Base-by-base conservation (phyloP, 2,797 vertebrate genomes). In the Gymnopithys bicolor region DNA sequence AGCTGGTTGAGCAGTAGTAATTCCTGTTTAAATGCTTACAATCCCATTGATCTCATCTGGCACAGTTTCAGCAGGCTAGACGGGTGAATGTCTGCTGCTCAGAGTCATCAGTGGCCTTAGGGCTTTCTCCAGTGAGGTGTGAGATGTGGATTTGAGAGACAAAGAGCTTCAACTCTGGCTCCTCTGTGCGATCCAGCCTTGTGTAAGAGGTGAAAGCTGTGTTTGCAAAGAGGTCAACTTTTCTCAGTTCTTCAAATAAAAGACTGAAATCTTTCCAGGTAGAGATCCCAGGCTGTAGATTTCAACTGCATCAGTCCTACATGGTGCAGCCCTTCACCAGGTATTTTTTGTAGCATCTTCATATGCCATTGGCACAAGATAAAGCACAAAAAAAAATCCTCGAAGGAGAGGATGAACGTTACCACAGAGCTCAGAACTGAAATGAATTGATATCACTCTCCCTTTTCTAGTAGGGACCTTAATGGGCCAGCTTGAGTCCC, bases 71-170 rank as follows among this genome's bases (percentile, higher is more conserved):
- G 64, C 82, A 64, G 82, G 70, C 84, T 69, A 63, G 86, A 93
- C 6, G 15, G n/a, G 49, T 77, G 64, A 62, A 67, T 87, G 73
- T 94, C 93, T 93, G 94, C 41, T 45, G 68, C 71, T 92, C n/a
- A 64, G 74, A 89, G 87, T 85, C 64, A 82, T 68, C 2, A 5
- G 24, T 89, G 58, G 64, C 94, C 79, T 81, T 53, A 84, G 91
- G 95, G 84, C 58, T 92, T 93, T 96, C 84, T 95, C 79, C 93
- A 85, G n/a, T 84, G 91, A 91, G 58, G 84, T 93, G 91, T 94
- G 89, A 93, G 87, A 91, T 94, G 52, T 39, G 89, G 89, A 80
- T 95, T 87, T 91, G 71, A 70, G 48, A 91, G 75, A 92, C 84
- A 89, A 92, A 93, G 58, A 56, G 45, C 28, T 85, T 77, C 75